Evolutionary conservation across 2,113 vertebrate genomes (phyloP).

Genomic region (Cebidichthys violaceus): DNA sequence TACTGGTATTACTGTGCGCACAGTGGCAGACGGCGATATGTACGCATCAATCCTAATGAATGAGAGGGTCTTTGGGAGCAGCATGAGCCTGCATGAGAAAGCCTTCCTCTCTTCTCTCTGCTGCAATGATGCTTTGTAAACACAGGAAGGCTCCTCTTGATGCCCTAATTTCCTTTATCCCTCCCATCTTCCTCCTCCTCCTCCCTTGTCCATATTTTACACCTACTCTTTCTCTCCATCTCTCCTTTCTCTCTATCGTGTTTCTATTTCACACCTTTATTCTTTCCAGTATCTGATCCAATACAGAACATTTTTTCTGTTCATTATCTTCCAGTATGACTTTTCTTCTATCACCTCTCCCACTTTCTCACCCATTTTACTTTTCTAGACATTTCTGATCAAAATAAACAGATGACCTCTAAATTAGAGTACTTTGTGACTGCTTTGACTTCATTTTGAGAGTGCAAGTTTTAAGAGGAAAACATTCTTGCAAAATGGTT

Average conservation of each 20-base stretch:
- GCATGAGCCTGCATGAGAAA: conserved; percentile 7
- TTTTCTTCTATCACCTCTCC: background rate
- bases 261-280: background rate
- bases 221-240: conserved; percentile 37
- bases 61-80: conserved; percentile 29
- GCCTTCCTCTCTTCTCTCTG: conserved; percentile 11
- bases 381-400: background rate
- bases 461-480: no score
- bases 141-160: conserved; percentile 54
- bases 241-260: conserved; percentile 20
- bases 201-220: conserved; percentile 52
- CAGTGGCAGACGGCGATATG: conserved; percentile 22
- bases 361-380: conserved; percentile 1
- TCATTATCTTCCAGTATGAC: background rate
- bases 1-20: conserved; percentile 29
- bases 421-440: background rate
- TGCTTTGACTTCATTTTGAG: no score
- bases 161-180: conserved; percentile 57
- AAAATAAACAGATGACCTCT: conserved; percentile 3
- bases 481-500: background rate
- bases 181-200: conserved; percentile 19
- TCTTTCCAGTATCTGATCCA: background rate
- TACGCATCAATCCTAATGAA: conserved; percentile 34
- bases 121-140: conserved; percentile 54
- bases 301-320: background rate